Base-by-base conservation (phyloP, 2,888 invertebrate species). In the Drosophila recens region DNA sequence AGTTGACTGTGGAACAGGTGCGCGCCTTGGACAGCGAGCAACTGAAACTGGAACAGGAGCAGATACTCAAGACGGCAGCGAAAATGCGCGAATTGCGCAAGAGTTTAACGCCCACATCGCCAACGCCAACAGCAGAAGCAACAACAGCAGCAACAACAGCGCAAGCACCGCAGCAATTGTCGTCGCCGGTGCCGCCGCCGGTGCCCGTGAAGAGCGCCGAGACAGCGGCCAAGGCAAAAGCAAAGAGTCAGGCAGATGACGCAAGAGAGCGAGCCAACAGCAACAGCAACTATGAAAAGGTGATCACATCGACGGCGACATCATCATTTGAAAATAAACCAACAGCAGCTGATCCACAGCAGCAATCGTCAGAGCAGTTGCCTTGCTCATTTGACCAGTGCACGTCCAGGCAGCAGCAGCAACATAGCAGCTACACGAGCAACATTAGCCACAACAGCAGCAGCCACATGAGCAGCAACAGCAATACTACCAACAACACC, bases 241-340 rank as follows among this genome's bases (percentile, higher is more conserved):
- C 86, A 62, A 86, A 65, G 67, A 79, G 68, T 65, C 80, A 65
- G 61, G 9, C 52, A 56, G 72, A 77, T 87, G 82, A 80, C 84
- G 79, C 36, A 57, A 74, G 63, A 52, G 54, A 67, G 62, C 49
- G 62, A 57, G 38, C 49, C 69, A 59, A 42, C 42, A 68, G 15
- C 69, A 59, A 42, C 42, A 68, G 15, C 53, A 62, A 42, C 61
- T 48, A 40, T 11, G 33, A 56, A 11, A 57, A 57, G 57, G 57
- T 58, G 58, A 58, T 30, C 38, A 59, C 70, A 57, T 8, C 66
- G 33, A 13, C 73, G 17, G 72, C 87, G 74, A 68, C 88, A 85
- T 87, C 90, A 90, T 88, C 87, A 76, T 71, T 77, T 90, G 90
- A 91, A 92, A 92, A 91, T 91, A 91, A 85, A 90, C 91, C 89